Evolutionary conservation across 2,888 invertebrate species (phyloP).

Genomic region (Molorchus minor): DNA sequence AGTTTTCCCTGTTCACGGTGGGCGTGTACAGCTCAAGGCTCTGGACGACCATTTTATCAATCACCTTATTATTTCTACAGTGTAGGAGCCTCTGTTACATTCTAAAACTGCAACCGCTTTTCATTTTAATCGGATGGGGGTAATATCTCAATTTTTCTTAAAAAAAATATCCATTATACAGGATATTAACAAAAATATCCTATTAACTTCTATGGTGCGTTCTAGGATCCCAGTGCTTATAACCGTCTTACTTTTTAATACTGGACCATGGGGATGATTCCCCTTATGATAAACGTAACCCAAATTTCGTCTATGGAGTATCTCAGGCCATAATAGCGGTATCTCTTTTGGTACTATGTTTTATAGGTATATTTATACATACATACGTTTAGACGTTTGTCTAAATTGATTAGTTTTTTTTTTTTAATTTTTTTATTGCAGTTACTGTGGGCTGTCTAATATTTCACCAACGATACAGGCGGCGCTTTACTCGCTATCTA

Average conservation of each 20-base stretch:
- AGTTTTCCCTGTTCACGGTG: constrained; percentile 79
- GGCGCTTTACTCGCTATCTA: constrained; percentile 74
- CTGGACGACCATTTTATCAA: constrained; percentile 86
- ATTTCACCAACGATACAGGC: constrained; percentile 81
- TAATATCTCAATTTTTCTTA: constrained; percentile 55
- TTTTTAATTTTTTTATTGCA: constrained; percentile 54
- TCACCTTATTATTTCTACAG: constrained; percentile 82
- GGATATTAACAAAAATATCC: background rate
- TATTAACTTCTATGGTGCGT: constrained; percentile 9
- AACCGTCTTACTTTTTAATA: constrained; percentile 71
- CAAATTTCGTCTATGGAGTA: constrained; percentile 80
- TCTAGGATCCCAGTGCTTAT: constrained; percentile 74
- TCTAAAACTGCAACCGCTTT: constrained; percentile 76
- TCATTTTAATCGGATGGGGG: constrained; percentile 70
- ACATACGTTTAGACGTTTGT: no score
- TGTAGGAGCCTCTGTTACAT: constrained; percentile 86
- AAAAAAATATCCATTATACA: background rate
- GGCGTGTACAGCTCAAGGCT: constrained; percentile 84
- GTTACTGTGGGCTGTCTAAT: constrained; percentile 85
- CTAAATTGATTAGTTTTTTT: background rate
- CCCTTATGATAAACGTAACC: constrained; percentile 71
- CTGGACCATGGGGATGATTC: constrained; percentile 63
- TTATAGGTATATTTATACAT: constrained; percentile 74
- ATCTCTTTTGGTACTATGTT: constrained; percentile 78
- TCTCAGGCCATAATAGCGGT: constrained; percentile 82